phyloP scores from a whole-genome alignment of 2,797 vertebrate species.

The Xenops minutus region DNA sequence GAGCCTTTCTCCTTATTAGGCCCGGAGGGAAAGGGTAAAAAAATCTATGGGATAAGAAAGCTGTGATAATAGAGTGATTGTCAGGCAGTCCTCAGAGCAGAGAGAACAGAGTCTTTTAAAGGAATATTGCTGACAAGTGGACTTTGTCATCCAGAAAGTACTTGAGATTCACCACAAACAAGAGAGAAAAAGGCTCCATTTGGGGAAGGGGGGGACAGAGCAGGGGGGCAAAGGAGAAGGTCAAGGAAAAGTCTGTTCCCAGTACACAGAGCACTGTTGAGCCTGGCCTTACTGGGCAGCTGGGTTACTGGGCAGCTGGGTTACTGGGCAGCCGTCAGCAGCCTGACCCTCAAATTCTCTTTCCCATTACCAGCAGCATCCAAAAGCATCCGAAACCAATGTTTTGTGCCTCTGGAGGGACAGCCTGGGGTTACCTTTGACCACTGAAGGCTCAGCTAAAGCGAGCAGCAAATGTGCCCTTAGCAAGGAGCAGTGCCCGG shows the following conservation, averaged over 20 bases:
- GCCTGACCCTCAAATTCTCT: neutral
- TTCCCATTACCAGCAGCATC: neutral
- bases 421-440: neutral
- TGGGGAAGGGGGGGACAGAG: neutral
- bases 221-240: neutral
- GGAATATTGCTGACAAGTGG: conserved; percentile 60
- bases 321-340: neutral
- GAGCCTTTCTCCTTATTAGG: conserved; percentile 45
- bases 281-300: neutral
- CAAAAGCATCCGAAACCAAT: accelerated
- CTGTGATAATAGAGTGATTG: conserved; percentile 64
- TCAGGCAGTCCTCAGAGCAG: neutral
- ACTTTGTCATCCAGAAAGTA: conserved; percentile 49
- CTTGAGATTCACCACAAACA: conserved; percentile 17
- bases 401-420: neutral
- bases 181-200: neutral
- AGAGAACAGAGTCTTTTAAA: conserved; percentile 9
- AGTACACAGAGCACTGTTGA: neutral
- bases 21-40: neutral
- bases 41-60: neutral
- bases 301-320: neutral
- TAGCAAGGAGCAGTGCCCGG: accelerated
- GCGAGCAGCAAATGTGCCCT: neutral
- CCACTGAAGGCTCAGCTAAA: neutral
- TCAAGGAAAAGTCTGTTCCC: conserved; percentile 27